Conservation (phyloP, 2,888 invertebrate genomes). For the Caenorhabditis macrosperma region DNA sequence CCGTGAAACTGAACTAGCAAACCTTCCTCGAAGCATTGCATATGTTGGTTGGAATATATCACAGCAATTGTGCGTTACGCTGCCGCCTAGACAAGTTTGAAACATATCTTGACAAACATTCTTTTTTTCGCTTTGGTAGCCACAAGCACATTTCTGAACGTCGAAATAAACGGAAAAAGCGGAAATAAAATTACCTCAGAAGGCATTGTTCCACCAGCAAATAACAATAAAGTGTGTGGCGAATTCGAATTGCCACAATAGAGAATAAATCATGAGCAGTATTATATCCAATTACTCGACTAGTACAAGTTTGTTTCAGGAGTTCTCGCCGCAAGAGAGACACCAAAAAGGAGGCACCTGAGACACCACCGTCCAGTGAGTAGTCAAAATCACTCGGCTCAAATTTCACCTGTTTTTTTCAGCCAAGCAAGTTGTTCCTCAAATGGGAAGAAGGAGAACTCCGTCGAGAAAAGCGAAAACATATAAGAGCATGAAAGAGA, state of each 20-base stretch:
- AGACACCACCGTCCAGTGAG: background rate
- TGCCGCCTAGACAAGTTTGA: conserved; percentile 62
- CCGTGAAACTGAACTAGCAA: background rate
- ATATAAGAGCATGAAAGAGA: conserved; percentile 18
- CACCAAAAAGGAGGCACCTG: background rate
- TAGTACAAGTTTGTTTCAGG: conserved; percentile 2
- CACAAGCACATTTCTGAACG: too few species aligned
- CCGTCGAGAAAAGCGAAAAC: conserved; percentile 46
- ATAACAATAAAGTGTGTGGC: background rate
- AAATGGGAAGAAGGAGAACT: conserved; percentile 27
- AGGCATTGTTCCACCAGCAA: too few species aligned
- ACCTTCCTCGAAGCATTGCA: conserved; percentile 65
- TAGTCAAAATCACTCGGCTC: background rate
- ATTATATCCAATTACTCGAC: conserved; percentile 29
- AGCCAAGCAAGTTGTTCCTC: background rate
- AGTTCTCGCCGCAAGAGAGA: conserved; percentile 5
- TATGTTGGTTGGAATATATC: conserved; percentile 65
- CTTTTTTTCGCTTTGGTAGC: too few species aligned
- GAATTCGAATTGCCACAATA: background rate
- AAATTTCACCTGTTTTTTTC: background rate
- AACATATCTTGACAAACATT: conserved; percentile 60
- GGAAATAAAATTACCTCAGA: too few species aligned
- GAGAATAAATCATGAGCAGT: background rate
- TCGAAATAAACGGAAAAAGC: too few species aligned
- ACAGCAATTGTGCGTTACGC: conserved; percentile 59